Base-by-base conservation (phyloP, 2,797 vertebrate genomes). In the Pteronotus mesoamericanus region DNA sequence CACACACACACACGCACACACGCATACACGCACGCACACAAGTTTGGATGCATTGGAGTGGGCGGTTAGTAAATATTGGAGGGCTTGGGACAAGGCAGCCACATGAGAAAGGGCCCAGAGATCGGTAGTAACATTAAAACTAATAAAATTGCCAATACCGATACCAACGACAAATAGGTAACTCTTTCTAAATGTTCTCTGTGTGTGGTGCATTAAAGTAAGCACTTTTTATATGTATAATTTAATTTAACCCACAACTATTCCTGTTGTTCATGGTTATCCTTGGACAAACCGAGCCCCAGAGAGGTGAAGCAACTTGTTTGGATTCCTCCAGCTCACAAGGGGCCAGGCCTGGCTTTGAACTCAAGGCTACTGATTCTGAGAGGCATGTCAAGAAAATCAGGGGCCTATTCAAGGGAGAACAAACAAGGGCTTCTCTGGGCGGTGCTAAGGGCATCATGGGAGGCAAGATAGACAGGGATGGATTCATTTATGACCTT, bases 161-260 rank as follows among this genome's bases (percentile, higher is more conserved):
- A 46, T 18, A 22, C 22, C 5, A 39, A 21, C 32, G 42, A 34
- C 64, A 53, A 78, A 77, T 5, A 15, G 29, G 18, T 26, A 66
- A 57, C 61, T 88, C 59, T 72, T 79, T 19, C 32, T 66, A 64
- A 82, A 61, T 61, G 37, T 69, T 51, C 59, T 75, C 46, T 64
- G 2, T 24, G 34, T 34, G 32, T 46, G 44, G 80, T 22, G 9
- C 42, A 46, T 9, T 48, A 82, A 82, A 53, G 32, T 44, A 57
- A 66, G 57, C 5, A 44, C 3, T 46, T 75, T 75, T 68, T 69
- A 24, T 7, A 39, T 34, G 24, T 3, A 6, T 39, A n/a, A 68
- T 68, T 85, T 64, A 46, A 82, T 51, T 57, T 69, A 32, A 64
- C 26, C 19, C 55, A 59, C 57, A 57, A 71, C 94, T 11, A 71